These are phyloP conservation scores for Pundamilia nyererei DNA, from an alignment of 2,113 vertebrate genomes.

Conservation along the genomic window DNA sequence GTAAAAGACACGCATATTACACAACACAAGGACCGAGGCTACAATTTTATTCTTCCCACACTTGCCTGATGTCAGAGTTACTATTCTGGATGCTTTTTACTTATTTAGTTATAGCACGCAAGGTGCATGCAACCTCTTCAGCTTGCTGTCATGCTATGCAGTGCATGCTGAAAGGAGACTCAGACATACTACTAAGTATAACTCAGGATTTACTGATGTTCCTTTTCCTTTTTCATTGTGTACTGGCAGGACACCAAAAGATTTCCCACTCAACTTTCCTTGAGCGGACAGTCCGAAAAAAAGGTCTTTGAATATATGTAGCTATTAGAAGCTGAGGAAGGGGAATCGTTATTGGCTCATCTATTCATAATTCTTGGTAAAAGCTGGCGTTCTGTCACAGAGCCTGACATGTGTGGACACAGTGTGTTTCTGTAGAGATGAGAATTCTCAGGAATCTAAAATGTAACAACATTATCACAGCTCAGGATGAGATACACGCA, in stretches of 20 bases:
- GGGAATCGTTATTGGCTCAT: neutral
- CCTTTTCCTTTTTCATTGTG: neutral
- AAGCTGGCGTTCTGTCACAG: neutral
- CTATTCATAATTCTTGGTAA: neutral
- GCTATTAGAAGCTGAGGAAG: neutral
- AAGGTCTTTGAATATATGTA: neutral
- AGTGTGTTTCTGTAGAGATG: neutral
- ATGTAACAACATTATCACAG: neutral
- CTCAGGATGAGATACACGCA: neutral
- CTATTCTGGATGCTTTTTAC: constrained; percentile 1
- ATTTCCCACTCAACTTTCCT: neutral
- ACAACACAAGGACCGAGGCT: neutral
- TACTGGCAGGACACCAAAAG: neutral
- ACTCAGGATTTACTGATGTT: constrained; percentile 35
- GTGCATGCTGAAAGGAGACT: neutral
- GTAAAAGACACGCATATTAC: neutral
- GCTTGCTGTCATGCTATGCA: constrained; percentile 5
- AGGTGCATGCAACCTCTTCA: neutral
- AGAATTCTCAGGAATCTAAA: neutral
- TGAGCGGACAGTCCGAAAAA: neutral
- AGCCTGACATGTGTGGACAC: neutral
- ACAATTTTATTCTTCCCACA: neutral
- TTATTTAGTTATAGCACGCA: neutral
- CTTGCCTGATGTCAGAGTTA: neutral
- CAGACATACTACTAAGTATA: constrained; percentile 45